phyloP scores from a whole-genome alignment of 2,113 vertebrate genomes.

The Nyctibius bracteatus region DNA sequence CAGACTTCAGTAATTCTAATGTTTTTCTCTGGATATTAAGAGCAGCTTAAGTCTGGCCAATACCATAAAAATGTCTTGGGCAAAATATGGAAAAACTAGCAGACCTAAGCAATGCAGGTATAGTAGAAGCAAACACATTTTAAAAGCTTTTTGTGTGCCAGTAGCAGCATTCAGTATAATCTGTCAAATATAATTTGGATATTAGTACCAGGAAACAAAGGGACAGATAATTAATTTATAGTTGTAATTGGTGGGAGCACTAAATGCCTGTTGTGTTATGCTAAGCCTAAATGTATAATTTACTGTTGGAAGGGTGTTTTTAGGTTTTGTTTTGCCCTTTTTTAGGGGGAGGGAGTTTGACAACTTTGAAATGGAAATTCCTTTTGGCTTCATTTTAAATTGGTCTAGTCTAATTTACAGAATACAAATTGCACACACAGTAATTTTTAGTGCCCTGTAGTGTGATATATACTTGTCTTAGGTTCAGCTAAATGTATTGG shows the following conservation, averaged over 20 bases:
- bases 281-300: not conserved
- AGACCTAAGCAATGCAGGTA: constrained; percentile 43
- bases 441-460: not conserved
- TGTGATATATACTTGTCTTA: not conserved
- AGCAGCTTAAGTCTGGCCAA: constrained; percentile 69
- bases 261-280: not conserved
- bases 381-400: not conserved
- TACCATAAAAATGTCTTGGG: constrained; percentile 68
- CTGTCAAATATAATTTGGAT: not conserved
- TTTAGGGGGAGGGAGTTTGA: not conserved
- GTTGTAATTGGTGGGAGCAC: not conserved
- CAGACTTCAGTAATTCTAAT: constrained; percentile 68
- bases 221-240: constrained; percentile 35
- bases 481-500: not conserved
- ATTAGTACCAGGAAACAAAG: constrained; percentile 12
- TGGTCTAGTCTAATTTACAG: not conserved
- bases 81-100: constrained; percentile 61
- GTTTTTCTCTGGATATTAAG: constrained; percentile 70
- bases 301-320: not conserved
- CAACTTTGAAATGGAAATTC: not conserved
- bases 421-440: not conserved
- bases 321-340: not conserved
- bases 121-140: not conserved
- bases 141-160: constrained; percentile 4
- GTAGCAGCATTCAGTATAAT: constrained; percentile 2